Conservation (phyloP, 30 jellyfish, hydroid and myxozoan genomes). For the Hydra vulgaris region DNA sequence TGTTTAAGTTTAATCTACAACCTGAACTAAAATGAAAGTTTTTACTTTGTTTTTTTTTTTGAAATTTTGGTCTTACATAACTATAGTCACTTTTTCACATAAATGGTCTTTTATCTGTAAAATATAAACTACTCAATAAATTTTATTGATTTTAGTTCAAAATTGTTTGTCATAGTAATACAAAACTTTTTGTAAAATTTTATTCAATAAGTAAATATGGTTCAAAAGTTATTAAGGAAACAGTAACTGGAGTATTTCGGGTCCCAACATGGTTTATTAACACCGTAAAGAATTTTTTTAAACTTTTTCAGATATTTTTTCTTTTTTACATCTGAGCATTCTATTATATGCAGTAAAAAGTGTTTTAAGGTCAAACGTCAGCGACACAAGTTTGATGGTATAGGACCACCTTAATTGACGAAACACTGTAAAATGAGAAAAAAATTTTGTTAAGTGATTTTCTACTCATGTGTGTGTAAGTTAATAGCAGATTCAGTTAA, state of each 20-base stretch:
- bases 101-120: neutral
- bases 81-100: neutral
- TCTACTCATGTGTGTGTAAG: too few species aligned
- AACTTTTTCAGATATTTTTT: too few species aligned
- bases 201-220: neutral
- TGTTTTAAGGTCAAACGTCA: neutral
- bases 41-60: neutral
- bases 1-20: neutral
- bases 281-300: too few species aligned
- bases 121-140: neutral
- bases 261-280: too few species aligned
- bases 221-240: too few species aligned
- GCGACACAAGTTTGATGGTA: neutral
- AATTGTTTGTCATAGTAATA: neutral
- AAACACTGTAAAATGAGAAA: too few species aligned
- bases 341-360: neutral
- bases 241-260: too few species aligned
- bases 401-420: neutral
- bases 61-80: neutral
- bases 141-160: neutral
- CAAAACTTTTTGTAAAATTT: neutral
- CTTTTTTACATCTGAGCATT: neutral
- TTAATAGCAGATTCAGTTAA: too few species aligned
- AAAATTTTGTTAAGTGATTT: too few species aligned
- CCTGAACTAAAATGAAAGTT: neutral